Percentiles rank a stretch among this genome's conserved stretches.
phyloP scores from a whole-genome alignment of 92 coral and sea anemone genomes.

The Porites evermanni region DNA sequence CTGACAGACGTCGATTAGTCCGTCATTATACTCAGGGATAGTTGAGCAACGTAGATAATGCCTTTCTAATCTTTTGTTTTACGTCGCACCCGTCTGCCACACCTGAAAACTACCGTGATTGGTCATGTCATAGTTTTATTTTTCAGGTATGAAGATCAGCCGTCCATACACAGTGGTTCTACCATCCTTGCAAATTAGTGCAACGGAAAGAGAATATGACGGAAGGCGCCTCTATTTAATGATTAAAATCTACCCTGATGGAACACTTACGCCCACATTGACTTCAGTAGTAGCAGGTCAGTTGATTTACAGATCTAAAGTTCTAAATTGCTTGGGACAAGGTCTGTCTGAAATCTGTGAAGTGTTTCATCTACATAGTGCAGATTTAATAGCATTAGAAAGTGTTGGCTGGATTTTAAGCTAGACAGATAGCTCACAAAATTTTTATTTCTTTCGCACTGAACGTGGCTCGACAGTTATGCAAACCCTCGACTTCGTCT shows the following conservation, averaged over 20 bases:
- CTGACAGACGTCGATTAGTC: too few species aligned
- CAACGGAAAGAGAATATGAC: conserved; percentile 67
- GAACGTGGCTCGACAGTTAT: too few species aligned
- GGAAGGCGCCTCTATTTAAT: conserved; percentile 83
- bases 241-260: conserved; percentile 89
- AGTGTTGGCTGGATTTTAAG: too few species aligned
- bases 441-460: too few species aligned
- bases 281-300: conserved; percentile 73
- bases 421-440: too few species aligned
- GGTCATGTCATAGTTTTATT: not conserved
- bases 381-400: too few species aligned
- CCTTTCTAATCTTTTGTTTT: not conserved
- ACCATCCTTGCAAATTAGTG: conserved; percentile 82
- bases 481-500: too few species aligned
- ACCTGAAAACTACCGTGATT: not conserved
- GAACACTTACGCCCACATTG: conserved; percentile 90
- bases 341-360: not conserved
- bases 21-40: too few species aligned
- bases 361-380: not conserved
- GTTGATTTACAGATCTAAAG: not conserved
- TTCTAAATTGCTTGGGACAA: not conserved
- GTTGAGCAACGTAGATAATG: too few species aligned
- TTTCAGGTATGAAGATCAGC: conserved; percentile 88
- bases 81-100: not conserved
- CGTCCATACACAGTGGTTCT: conserved; percentile 90